These are phyloP conservation scores for Puffinus mauretanicus DNA, from an alignment of 2,113 vertebrate genomes.

Conservation along the genomic window DNA sequence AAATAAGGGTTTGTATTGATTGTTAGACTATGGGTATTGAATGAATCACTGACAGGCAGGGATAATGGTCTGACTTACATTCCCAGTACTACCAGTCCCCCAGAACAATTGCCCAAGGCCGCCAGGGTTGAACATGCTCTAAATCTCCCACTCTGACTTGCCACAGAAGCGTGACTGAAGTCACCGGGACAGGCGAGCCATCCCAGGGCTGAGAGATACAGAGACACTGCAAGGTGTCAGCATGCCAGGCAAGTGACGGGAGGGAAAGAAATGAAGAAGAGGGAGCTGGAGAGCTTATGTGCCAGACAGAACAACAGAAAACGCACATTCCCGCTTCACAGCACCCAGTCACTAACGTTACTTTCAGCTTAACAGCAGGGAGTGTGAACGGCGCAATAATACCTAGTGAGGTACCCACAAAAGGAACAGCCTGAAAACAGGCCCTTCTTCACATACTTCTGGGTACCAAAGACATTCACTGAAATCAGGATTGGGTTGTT, in stretches of 20 bases:
- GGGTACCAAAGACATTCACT: neutral
- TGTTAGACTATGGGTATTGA: neutral
- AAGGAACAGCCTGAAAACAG: neutral
- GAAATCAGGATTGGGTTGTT: neutral
- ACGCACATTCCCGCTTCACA: fast-evolving
- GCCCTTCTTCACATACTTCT: neutral
- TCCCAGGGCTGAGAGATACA: neutral
- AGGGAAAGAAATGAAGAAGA: neutral
- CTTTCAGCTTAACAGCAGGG: neutral
- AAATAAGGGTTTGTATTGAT: neutral
- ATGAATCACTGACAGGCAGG: neutral
- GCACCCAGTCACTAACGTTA: neutral
- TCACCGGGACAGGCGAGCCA: neutral
- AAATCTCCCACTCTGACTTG: neutral
- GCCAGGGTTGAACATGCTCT: neutral
- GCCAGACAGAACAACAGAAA: neutral
- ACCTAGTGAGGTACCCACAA: neutral
- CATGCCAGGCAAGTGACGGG: fast-evolving
- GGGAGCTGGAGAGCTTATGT: neutral
- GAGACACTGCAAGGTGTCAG: neutral
- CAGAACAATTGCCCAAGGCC: neutral
- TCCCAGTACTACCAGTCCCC: neutral
- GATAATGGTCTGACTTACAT: neutral
- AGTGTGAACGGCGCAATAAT: fast-evolving
- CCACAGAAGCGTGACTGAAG: neutral